Percentiles rank a stretch among this genome's conserved stretches.
Evolutionary conservation across 2,888 invertebrate species (phyloP).

Genomic region (Pasiphila rectangulata): DNA sequence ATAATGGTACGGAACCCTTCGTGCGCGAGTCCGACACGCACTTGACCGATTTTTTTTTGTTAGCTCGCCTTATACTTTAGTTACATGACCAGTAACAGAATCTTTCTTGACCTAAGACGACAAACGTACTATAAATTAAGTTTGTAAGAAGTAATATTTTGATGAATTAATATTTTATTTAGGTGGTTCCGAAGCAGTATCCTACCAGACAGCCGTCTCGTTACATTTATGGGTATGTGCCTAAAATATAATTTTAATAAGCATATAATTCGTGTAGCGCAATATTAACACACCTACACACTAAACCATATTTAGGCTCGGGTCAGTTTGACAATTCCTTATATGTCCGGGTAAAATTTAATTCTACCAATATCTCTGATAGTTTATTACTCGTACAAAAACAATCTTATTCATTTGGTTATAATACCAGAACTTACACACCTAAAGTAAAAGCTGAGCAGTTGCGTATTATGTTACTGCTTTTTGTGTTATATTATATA

Average conservation of each 20-base stretch:
- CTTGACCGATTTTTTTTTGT: slow-evolving; percentile 14
- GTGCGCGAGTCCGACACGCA: not conserved
- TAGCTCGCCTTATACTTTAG: no score
- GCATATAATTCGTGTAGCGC: slow-evolving; percentile 19
- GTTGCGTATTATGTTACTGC: no score
- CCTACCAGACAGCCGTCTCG: slow-evolving; percentile 63
- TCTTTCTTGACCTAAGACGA: no score
- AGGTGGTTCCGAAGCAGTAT: slow-evolving; percentile 74
- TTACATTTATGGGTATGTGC: slow-evolving; percentile 62
- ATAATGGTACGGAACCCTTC: no score
- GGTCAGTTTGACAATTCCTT: slow-evolving; percentile 8
- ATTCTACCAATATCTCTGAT: not conserved
- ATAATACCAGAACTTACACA: no score
- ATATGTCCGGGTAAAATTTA: slow-evolving; percentile 6
- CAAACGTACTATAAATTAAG: no score
- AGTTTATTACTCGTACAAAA: not conserved
- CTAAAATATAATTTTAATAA: slow-evolving; percentile 22
- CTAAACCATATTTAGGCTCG: slow-evolving; percentile 13
- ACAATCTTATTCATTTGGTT: no score
- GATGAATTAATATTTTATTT: slow-evolving; percentile 19
- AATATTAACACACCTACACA: slow-evolving; percentile 17
- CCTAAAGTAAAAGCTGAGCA: no score
- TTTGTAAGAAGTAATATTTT: not conserved
- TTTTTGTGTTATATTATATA: no score
- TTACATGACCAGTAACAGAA: no score